Base-by-base conservation (phyloP, 1,140 invertebrate genomes). In the Lepidurus arcticus region DNA sequence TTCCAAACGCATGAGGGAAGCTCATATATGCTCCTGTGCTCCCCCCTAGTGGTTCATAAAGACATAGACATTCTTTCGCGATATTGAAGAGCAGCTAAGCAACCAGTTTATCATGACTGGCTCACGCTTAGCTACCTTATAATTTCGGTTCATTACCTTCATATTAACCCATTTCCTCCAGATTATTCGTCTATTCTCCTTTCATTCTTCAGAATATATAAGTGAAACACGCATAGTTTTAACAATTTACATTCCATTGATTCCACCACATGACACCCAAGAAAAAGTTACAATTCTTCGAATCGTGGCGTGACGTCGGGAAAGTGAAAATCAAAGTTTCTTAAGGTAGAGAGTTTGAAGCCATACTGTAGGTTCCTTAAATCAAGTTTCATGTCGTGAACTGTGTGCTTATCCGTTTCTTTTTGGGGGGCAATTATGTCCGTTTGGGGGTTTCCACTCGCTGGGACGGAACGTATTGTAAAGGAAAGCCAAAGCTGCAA, bases 31-130 rank as follows among this genome's bases (percentile, higher is more conserved):
- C 13, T 13, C 16, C 16, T 11, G n/a, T 21, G 53, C 53, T 21
- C 53, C 53, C 53, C 53, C 21, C 53, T 16, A 21, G 53, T 65
- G 53, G 16, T 65, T 65, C 53, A 65, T 65, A 65, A n/a, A n/a
- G 53, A 21, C 16, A 65, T 34, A 34, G 53, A 13, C 16, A 65
- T 65, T 65, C 53, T 13, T 21, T 21, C 53, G 53, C 53, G 53
- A 65, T 65, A 65, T 65, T 13, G 21, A 65, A 65, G 53, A 8
- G 53, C 53, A 13, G 21, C 53, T 21, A 65, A 65, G 53, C 53
- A 65, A 65, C 53, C 53, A 65, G 53, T 65, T 65, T 13, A 34
- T 34, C 21, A 16, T 16, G 53, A 65, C 16, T 65, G 7, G 21
- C 16, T 65, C 16, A 65, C 16, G 53, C 16, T 65, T 13, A 65